Conservation (phyloP, 2,113 vertebrate species). For the Sigmodon hispidus region DNA sequence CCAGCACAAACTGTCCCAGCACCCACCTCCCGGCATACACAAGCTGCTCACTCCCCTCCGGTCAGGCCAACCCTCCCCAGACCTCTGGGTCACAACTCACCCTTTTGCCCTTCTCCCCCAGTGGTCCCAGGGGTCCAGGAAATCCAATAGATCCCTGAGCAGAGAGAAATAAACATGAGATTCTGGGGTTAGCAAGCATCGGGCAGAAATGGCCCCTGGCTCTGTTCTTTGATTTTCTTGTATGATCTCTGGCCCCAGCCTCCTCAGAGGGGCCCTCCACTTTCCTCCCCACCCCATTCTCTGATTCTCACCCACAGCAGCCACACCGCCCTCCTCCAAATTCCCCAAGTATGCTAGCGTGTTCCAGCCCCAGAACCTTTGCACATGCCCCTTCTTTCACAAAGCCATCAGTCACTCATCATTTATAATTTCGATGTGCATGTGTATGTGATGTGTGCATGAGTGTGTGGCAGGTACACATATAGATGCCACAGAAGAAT, state of each 20-base stretch:
- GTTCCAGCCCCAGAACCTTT: not conserved
- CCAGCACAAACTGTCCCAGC: not conserved
- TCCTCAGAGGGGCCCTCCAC: not conserved
- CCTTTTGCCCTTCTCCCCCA: conserved; percentile 94
- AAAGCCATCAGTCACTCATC: not conserved
- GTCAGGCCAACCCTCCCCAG: not conserved
- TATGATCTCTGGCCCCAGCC: not conserved
- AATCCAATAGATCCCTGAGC: conserved; percentile 92
- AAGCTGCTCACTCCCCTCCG: not conserved
- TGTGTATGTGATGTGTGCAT: not conserved
- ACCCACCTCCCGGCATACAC: not conserved
- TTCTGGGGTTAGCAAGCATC: no score
- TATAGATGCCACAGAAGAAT: not conserved
- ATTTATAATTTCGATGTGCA: no score
- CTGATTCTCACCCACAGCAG: not conserved
- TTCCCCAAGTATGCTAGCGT: fast-evolving
- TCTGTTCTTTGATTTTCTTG: not conserved
- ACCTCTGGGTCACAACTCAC: conserved; percentile 82
- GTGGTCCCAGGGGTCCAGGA: conserved; percentile 86
- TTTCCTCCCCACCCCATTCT: not conserved
- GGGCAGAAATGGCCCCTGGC: not conserved
- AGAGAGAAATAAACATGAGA: conserved; percentile 12
- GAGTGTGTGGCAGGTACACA: not conserved
- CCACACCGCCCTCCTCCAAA: not conserved
- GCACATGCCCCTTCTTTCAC: not conserved